Base-by-base conservation (phyloP, 23 tunicate genomes). In the Oikopleura vanhoeffeni region DNA sequence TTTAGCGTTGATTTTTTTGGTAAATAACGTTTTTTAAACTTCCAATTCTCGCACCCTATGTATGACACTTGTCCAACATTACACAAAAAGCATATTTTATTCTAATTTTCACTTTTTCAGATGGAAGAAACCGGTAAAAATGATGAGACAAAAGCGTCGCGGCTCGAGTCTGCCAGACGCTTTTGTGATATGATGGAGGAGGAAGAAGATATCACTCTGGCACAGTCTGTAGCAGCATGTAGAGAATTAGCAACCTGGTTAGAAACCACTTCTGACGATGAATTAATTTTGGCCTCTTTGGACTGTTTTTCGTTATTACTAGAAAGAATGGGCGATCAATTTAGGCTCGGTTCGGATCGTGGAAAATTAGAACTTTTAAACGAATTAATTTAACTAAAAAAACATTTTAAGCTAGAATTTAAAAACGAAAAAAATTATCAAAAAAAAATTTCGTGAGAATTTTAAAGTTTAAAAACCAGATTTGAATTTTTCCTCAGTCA, bases 71-170 rank as follows among this genome's bases (percentile, higher is more conserved):
- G n/a, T n/a, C n/a, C n/a, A n/a, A n/a, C n/a, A n/a, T n/a, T n/a
- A n/a, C n/a, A n/a, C n/a, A n/a, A n/a, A 83, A 39, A 39, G 79
- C 39, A 32, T 39, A 83, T 0, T 39, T 32, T 40, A 85, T 57
- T 83, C 28, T 82, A 28, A 30, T 83, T 82, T 40, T 82, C 34
- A 40, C 64, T 41, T 85, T 83, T 71, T 71, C 4, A 71, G 79
- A 71, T 71, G 79, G 79, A 71, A 4, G 79, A 71, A 30, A 71
- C 4, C 32, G 79, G 34, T 3, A 71, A 33, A 24, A 32, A 30
- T 71, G 32, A 32, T 18, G 79, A 32, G 27, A 30, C 27, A 32
- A 71, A 71, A 49, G 64, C 64, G 18, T 13, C 64, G 18, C 64
- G 64, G 38, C 2, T 71, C 34, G 79, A 71, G 79, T 13, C 35